These are phyloP conservation scores for Tetragnatha montana DNA, from an alignment of 2,888 invertebrate species.

Conservation along the genomic window DNA sequence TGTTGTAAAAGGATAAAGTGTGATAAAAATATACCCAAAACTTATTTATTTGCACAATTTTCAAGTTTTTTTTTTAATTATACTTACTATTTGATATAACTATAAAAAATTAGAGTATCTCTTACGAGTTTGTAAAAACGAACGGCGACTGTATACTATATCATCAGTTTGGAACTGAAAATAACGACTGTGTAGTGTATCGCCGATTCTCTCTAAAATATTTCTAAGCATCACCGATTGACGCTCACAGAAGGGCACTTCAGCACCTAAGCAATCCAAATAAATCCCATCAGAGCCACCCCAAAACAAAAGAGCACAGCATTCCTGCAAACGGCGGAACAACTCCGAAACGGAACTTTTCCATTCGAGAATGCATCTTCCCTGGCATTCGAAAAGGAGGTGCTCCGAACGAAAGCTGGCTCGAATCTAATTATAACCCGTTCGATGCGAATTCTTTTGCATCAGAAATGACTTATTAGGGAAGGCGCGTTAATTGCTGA, in stretches of 20 bases:
- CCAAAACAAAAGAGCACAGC: neutral
- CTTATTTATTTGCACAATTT: too few species aligned
- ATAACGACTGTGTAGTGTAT: too few species aligned
- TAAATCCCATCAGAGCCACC: neutral
- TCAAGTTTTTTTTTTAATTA: too few species aligned
- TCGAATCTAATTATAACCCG: slow-evolving; percentile 17
- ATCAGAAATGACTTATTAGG: slow-evolving; percentile 13
- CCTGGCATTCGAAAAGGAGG: neutral
- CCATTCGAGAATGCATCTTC: neutral
- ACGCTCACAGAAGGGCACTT: neutral
- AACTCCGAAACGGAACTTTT: neutral
- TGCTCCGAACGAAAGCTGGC: neutral
- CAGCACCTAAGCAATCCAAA: neutral
- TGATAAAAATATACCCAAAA: too few species aligned
- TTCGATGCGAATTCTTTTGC: slow-evolving; percentile 4
- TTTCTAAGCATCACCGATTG: too few species aligned
- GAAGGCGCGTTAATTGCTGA: slow-evolving; percentile 5
- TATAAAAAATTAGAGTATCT: too few species aligned
- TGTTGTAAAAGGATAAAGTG: too few species aligned
- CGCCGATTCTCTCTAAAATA: too few species aligned
- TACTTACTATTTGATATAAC: too few species aligned
- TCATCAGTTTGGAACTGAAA: too few species aligned
- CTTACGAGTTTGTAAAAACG: too few species aligned
- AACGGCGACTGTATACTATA: too few species aligned
- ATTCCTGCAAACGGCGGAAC: neutral